Conservation (phyloP, 2,888 invertebrate genomes). For the Drosophila mulleri region DNA sequence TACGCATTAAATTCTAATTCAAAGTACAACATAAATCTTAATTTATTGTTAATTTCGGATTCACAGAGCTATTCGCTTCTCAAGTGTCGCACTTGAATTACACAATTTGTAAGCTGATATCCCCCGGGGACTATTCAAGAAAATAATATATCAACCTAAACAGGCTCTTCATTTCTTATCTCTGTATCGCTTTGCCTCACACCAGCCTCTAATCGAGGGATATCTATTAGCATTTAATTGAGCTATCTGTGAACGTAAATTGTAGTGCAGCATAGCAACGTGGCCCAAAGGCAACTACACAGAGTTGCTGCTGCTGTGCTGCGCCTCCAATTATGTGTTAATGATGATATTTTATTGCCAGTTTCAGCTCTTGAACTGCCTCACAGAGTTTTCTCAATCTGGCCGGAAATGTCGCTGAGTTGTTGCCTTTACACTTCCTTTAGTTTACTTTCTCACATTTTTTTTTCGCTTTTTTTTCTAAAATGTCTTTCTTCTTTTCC, state of each 20-base stretch:
- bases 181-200: background rate
- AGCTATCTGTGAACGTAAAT: constrained; percentile 30
- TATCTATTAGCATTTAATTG: constrained; percentile 58
- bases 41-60: constrained; percentile 20
- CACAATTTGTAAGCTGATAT: constrained; percentile 49
- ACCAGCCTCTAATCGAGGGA: background rate
- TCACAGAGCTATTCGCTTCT: background rate
- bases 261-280: constrained; percentile 4
- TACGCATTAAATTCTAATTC: background rate
- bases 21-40: constrained; percentile 10
- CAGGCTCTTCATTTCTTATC: background rate
- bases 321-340: constrained; percentile 56
- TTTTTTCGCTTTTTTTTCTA: constrained; percentile 11
- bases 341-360: constrained; percentile 50
- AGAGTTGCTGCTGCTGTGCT: constrained; percentile 3
- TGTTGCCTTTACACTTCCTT: constrained; percentile 14
- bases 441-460: constrained; percentile 34
- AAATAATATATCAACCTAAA: constrained; percentile 34
- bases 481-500: background rate
- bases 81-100: constrained; percentile 25
- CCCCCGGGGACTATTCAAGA: constrained; percentile 11
- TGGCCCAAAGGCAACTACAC: constrained; percentile 15
- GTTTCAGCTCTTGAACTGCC: constrained; percentile 26
- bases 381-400: constrained; percentile 39
- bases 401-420: constrained; percentile 61